phyloP scores from a whole-genome alignment of 2,888 invertebrate species.

The Drosophila prolongata region DNA sequence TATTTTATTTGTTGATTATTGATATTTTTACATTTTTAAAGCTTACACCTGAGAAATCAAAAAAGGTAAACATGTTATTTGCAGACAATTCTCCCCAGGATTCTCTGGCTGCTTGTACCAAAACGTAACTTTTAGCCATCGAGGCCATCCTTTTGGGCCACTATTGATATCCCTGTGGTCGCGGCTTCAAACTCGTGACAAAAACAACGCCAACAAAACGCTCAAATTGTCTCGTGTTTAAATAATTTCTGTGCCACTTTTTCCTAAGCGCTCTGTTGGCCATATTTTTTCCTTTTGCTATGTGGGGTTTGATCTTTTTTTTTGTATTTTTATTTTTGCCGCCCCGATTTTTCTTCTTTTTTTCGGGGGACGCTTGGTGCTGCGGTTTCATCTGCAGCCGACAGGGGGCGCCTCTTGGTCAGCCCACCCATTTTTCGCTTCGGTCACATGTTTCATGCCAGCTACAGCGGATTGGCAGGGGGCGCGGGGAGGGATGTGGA shows the following conservation, averaged over 20 bases:
- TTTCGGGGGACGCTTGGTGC: slow-evolving; percentile 38
- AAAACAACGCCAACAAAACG: slow-evolving; percentile 1
- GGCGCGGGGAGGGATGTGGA: not conserved
- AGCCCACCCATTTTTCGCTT: slow-evolving; percentile 37
- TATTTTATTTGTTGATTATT: no score
- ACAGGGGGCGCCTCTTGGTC: slow-evolving; percentile 60
- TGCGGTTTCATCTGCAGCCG: slow-evolving; percentile 75
- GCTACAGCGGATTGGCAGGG: slow-evolving; percentile 51
- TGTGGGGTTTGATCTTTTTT: slow-evolving; percentile 11
- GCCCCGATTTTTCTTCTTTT: slow-evolving; percentile 1
- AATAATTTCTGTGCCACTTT: slow-evolving; percentile 63
- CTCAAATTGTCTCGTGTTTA: slow-evolving; percentile 64
- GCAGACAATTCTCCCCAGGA: no score
- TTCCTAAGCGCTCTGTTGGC: slow-evolving; percentile 2
- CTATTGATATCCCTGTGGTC: slow-evolving; percentile 30
- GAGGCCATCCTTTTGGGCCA: not conserved
- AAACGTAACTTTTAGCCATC: no score
- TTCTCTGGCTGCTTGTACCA: no score
- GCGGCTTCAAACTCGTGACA: not conserved
- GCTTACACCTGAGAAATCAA: no score
- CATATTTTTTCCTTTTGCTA: slow-evolving; percentile 2
- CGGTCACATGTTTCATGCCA: slow-evolving; percentile 78
- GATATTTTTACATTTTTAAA: no score
- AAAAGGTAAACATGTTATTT: no score
- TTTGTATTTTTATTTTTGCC: not conserved